These are phyloP conservation scores for Drosophila cracens DNA, from an alignment of 2,888 invertebrate genomes.

Conservation along the genomic window DNA sequence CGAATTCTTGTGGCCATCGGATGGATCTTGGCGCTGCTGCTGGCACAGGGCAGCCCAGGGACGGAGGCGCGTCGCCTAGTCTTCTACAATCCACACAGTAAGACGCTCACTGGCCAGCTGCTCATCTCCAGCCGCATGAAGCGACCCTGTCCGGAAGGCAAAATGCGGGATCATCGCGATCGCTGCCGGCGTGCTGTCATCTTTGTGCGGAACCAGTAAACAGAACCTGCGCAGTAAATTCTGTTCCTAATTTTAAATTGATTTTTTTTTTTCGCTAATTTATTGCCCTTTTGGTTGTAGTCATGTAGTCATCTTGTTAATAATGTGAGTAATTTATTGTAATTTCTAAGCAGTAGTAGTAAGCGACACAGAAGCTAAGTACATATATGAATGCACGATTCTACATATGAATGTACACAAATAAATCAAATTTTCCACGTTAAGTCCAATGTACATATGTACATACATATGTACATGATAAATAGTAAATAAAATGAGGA, in stretches of 20 bases:
- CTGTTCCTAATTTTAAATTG: slow-evolving; percentile 37
- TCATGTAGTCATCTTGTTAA: slow-evolving; percentile 23
- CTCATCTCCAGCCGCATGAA: slow-evolving; percentile 60
- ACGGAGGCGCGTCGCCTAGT: slow-evolving; percentile 66
- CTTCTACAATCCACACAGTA: slow-evolving; percentile 69
- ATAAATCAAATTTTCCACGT: neutral
- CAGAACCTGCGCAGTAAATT: neutral
- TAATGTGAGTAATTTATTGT: slow-evolving; percentile 34
- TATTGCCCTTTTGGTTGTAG: slow-evolving; percentile 52
- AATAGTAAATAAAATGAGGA: neutral
- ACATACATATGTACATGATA: neutral
- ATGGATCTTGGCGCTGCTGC: slow-evolving; percentile 52
- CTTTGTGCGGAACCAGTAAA: slow-evolving; percentile 65
- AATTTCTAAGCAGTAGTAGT: slow-evolving; percentile 20
- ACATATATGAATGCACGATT: neutral
- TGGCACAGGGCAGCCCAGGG: slow-evolving; percentile 44
- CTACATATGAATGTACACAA: neutral
- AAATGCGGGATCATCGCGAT: slow-evolving; percentile 80
- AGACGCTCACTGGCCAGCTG: slow-evolving; percentile 71
- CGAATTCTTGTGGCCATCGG: slow-evolving; percentile 42
- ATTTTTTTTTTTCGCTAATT: slow-evolving; percentile 45
- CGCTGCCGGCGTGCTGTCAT: slow-evolving; percentile 78
- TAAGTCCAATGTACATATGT: neutral
- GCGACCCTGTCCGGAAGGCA: slow-evolving; percentile 75
- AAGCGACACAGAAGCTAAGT: slow-evolving; percentile 6